A percentile compares a stretch with the other conserved stretches of the same genome.
phyloP scores from a whole-genome alignment of 2,113 vertebrate genomes.

The Serranochromis macrocephalus region DNA sequence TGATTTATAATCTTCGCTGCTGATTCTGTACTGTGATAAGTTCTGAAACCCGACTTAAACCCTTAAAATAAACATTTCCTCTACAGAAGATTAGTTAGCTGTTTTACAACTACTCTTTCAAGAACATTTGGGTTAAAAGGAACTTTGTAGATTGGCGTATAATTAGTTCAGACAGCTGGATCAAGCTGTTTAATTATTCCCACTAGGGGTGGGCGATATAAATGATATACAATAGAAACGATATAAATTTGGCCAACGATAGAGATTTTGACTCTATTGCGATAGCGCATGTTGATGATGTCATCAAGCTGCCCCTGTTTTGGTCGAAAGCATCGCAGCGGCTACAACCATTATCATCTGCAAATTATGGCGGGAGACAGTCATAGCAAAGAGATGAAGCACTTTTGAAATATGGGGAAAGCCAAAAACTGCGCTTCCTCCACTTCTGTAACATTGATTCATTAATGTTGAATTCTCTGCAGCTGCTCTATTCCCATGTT shows the following conservation, averaged over 20 bases:
- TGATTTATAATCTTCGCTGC: neutral
- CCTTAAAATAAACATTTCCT: neutral
- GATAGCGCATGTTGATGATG: too few species aligned
- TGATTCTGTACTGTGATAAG: neutral
- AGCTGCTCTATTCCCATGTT: too few species aligned
- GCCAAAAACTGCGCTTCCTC: too few species aligned
- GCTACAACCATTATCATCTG: accelerated
- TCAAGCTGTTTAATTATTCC: neutral
- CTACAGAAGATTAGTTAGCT: neutral
- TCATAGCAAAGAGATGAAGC: too few species aligned
- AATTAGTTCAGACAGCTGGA: neutral
- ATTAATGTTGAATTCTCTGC: too few species aligned
- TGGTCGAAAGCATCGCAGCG: too few species aligned
- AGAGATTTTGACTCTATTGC: too few species aligned
- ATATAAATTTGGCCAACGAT: too few species aligned
- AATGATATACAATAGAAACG: neutral
- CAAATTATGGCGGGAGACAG: too few species aligned
- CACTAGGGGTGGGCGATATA: neutral
- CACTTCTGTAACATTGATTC: accelerated
- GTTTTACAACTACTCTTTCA: neutral
- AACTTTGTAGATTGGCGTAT: neutral
- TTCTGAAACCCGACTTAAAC: neutral
- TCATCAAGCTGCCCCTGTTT: too few species aligned
- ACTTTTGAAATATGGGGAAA: too few species aligned
- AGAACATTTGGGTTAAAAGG: neutral